These are phyloP conservation scores for Eptesicus fuscus DNA, from an alignment of 2,113 vertebrate genomes.

Conservation along the genomic window DNA sequence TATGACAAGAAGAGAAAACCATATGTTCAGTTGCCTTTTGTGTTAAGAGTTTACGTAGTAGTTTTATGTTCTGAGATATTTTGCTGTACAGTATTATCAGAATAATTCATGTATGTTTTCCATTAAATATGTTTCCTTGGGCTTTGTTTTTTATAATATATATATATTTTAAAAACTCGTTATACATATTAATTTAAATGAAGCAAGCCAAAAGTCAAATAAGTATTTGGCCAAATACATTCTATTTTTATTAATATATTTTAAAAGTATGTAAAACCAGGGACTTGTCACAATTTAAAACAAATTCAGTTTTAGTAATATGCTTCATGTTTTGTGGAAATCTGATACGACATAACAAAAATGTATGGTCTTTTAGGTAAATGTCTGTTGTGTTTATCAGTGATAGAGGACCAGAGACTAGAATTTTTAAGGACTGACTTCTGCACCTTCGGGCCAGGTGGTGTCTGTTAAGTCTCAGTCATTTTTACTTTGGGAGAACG, in stretches of 20 bases:
- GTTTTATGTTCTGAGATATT: constrained; percentile 25
- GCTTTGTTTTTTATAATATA: not conserved
- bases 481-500: not conserved
- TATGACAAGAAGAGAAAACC: not conserved
- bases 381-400: not conserved
- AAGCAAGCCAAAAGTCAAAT: not conserved
- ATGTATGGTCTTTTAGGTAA: not conserved
- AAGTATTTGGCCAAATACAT: not conserved
- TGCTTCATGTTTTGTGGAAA: constrained; percentile 14
- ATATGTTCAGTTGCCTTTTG: not conserved
- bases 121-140: constrained; percentile 16
- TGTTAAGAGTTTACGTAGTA: constrained; percentile 5
- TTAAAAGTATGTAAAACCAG: not conserved
- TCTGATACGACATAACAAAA: not conserved
- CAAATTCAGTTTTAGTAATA: constrained; percentile 10
- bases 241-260: constrained; percentile 30
- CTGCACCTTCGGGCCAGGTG: not conserved
- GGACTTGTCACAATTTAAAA: not conserved
- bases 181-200: not conserved
- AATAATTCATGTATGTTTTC: constrained; percentile 19
- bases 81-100: not conserved
- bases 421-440: constrained; percentile 10
- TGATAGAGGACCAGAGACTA: not conserved
- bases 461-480: not conserved
- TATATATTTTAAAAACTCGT: not conserved